Base-by-base conservation (phyloP, 2,113 vertebrate species). In the Phycodurus eques region DNA sequence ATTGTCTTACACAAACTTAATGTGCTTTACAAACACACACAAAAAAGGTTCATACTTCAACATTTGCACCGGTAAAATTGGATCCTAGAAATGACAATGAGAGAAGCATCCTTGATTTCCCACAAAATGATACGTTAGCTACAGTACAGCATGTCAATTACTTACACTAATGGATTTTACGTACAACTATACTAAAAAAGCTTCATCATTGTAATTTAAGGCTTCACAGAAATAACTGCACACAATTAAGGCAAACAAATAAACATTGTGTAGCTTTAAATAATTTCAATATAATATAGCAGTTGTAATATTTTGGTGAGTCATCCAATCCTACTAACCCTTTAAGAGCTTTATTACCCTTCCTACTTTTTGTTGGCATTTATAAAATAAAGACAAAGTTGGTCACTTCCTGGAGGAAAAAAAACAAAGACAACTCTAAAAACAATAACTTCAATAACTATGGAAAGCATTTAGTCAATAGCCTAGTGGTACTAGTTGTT, bases 1-100 rank as follows among this genome's bases (percentile, higher is more conserved):
- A 0, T 53, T 27, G 6, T 68, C 22, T 51, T 67, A 76, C 14
- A 49, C 59, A 81, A 66, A 54, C 43, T n/a, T 20, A 43, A 56
- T 77, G 72, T 80, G 47, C 43, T 79, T 67, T 82, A 78, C 69
- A 77, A 8, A 19, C 13, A 1, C 15, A 6, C 27, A 27, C 27
- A 27, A 43, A 68, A 0, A 46, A 43, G 1, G 33, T 63, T 42
- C 39, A 33, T 2, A 60, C 9, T 35, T 61, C n/a, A 44, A 31
- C 2, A 66, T 47, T 22, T 20, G n/a, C 8, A 66, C 22, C 8
- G 6, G n/a, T 66, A 27, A 13, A 66, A 27, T 22, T 12, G 6
- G 12, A 17, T 67, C 59, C 15, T 69, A 4, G 35, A 64, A 12
- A 35, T 17, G 20, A 42, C 7, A 22, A 51, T 51, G 47, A 51